These are phyloP conservation scores for Erebia aethiops DNA, from an alignment of 2,888 invertebrate genomes.

Conservation along the genomic window DNA sequence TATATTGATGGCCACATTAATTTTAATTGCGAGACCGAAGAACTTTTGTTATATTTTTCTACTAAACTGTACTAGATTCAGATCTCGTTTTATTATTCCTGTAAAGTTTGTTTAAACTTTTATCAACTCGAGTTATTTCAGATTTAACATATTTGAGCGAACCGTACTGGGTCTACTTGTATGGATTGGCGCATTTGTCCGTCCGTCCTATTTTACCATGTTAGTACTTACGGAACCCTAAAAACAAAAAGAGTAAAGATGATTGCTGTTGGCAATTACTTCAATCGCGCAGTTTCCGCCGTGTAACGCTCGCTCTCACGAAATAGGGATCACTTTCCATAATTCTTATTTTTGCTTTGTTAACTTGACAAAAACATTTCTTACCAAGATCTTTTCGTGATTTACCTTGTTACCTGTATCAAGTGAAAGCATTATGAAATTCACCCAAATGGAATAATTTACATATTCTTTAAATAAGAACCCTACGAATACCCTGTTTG, in stretches of 20 bases:
- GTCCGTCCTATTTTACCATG: no score
- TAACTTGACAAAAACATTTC: constrained; percentile 36
- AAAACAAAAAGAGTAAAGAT: background rate
- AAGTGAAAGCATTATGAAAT: constrained; percentile 26
- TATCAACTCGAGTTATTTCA: no score
- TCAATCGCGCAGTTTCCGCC: constrained; percentile 23
- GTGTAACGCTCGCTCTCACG: constrained; percentile 24
- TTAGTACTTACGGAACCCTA: no score
- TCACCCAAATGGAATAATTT: constrained; percentile 9
- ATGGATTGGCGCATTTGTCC: no score
- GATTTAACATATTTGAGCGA: no score
- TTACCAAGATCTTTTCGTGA: constrained; percentile 19
- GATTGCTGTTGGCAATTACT: constrained; percentile 23
- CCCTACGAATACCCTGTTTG: background rate
- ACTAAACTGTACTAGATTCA: no score
- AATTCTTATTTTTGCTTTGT: constrained; percentile 38
- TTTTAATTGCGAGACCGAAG: no score
- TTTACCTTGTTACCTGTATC: constrained; percentile 28
- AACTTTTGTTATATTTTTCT: no score
- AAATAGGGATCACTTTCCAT: constrained; percentile 34
- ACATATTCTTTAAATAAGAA: constrained; percentile 10
- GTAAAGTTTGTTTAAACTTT: no score
- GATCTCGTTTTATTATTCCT: no score
- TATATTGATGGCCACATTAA: no score
- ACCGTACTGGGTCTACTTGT: no score